Base-by-base conservation (phyloP, 37 sponge, comb jelly and placozoan genomes). In the Aplysina aerophoba region DNA sequence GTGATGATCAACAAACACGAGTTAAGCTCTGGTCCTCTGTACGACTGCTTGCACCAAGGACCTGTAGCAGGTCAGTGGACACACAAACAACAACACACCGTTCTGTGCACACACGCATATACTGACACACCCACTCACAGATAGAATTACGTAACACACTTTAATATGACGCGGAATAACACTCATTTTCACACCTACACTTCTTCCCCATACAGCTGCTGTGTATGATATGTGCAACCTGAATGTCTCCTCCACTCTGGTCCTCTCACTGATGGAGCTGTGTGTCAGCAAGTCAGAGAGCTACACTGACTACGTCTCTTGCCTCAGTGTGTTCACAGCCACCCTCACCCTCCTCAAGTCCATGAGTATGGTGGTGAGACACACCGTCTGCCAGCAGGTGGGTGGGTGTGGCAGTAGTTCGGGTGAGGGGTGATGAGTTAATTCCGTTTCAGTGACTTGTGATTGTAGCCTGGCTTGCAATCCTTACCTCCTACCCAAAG, bases 321-420 rank as follows among this genome's bases (percentile, higher is more conserved):
- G 81, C 82, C 25, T 89, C 53, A 66, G 35, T 19, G 37, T 89
- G 30, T 93, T 80, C 74, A 33, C 87, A 41, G 55, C 87, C 22
- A 28, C 84, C 31, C 55, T 93, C 37, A 83, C 84, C 12, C 90
- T 93, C 30, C 87, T 93, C 6, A 82, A 85, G 1, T 69, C 71
- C 16, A 86, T 87, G 14, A 79, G 83, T 0, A 33, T 89, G 37
- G 62, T 60, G 0, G 87, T 87, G 15, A 71, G 87, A 0, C 60
- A 86, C 57, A 89, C 93, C 41, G 68, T 89, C 24, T 89, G 87
- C 39, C 90, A 89, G 57, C 87, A 87, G 77, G 85, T 93, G 28
- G 4, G 59, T 56, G 35, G 22, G 27, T 34, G 27, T 2, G 39
- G 65, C 28, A 63, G 65, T 28, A 5, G 28, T 6, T 2, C 11